Conservation (phyloP, 2,113 vertebrate genomes). For the Todiramphus saurophagus region DNA sequence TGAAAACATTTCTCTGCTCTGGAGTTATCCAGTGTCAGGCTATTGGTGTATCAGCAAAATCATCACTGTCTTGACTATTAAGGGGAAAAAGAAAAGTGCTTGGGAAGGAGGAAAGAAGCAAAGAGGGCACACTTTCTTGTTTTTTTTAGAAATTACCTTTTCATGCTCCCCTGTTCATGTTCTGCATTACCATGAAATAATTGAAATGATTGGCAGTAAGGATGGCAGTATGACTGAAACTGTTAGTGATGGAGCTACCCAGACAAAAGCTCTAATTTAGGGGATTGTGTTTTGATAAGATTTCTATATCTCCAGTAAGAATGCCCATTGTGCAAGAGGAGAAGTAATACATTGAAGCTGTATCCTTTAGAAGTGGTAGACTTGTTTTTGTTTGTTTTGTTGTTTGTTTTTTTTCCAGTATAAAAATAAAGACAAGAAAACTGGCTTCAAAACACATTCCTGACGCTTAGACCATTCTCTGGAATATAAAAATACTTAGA, state of each 20-base stretch:
- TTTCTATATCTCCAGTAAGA: not conserved
- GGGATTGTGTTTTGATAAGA: not conserved
- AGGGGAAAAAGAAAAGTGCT: not conserved
- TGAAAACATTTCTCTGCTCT: not conserved
- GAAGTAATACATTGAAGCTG: not conserved
- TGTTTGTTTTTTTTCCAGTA: not conserved
- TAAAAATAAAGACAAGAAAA: not conserved
- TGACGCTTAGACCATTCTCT: slow-evolving; percentile 5
- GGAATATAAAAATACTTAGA: not conserved
- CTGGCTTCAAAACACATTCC: slow-evolving; percentile 15
- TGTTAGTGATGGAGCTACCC: not conserved
- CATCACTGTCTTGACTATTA: not conserved
- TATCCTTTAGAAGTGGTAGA: not conserved
- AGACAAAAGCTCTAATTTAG: not conserved
- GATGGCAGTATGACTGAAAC: not conserved
- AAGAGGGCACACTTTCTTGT: not conserved
- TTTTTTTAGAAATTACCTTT: not conserved
- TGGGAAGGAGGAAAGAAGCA: not conserved
- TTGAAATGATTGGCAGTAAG: not conserved
- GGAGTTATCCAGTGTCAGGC: not conserved
- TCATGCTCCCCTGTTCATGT: not conserved
- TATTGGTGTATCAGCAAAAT: not conserved
- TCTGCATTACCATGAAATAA: not conserved
- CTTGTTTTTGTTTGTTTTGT: not conserved
- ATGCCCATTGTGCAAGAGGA: not conserved